phyloP scores from a whole-genome alignment of 2,797 vertebrate species.

The Serranus cabrilla region DNA sequence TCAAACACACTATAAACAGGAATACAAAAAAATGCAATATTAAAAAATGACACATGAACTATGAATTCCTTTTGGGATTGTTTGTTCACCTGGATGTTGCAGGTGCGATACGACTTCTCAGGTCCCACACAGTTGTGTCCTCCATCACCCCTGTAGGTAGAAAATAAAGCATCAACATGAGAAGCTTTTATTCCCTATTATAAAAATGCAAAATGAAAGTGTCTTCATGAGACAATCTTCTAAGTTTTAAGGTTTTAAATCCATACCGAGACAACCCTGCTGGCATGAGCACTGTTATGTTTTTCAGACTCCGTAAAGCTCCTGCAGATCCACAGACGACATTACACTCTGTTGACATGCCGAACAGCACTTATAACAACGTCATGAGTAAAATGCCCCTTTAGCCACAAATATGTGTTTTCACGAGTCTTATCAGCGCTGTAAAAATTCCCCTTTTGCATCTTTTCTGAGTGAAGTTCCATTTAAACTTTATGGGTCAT shows the following conservation, averaged over 20 bases:
- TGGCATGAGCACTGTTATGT: background rate
- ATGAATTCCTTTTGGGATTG: background rate
- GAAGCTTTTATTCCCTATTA: fast-evolving
- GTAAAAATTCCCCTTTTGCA: background rate
- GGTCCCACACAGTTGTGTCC: constrained; percentile 92
- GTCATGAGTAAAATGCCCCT: background rate
- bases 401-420: constrained; percentile 11
- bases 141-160: constrained; percentile 87
- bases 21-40: background rate
- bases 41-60: background rate
- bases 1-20: background rate
- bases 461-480: background rate
- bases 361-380: too few relatives aligned
- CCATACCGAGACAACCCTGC: background rate
- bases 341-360: background rate
- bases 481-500: constrained; percentile 12
- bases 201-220: too few relatives aligned
- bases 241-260: background rate
- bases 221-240: too few relatives aligned
- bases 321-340: background rate
- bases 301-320: background rate
- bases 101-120: constrained; percentile 88
- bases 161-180: background rate
- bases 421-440: background rate
- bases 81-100: constrained; percentile 90